Conservation (phyloP, 1,140 invertebrate genomes). For the Stegodyphus mimosarum region DNA sequence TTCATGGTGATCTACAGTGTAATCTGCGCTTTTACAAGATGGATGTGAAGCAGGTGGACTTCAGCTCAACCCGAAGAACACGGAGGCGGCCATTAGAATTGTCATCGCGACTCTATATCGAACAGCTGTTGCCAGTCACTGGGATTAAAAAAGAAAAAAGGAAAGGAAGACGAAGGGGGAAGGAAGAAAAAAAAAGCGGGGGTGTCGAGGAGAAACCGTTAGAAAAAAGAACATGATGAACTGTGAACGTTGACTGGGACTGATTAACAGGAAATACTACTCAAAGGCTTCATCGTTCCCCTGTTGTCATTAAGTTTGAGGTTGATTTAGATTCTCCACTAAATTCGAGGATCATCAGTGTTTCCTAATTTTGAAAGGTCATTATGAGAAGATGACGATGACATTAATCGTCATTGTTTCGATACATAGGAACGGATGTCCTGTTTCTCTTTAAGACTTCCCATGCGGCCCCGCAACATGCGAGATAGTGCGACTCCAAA, state of each 20-base stretch:
- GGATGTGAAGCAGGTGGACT: slow-evolving; percentile 57
- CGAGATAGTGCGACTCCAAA: no score
- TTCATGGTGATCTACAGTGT: no score
- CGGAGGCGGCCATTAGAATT: slow-evolving; percentile 57
- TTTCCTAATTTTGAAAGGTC: slow-evolving; percentile 58
- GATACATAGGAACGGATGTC: slow-evolving; percentile 50
- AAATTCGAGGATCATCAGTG: slow-evolving; percentile 44
- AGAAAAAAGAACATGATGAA: slow-evolving; percentile 43
- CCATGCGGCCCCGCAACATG: no score
- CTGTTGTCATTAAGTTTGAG: slow-evolving; percentile 49
- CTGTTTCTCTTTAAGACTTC: no score
- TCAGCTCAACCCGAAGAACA: slow-evolving; percentile 45
- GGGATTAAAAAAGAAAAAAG: slow-evolving; percentile 45
- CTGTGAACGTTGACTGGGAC: slow-evolving; percentile 46
- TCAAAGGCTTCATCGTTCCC: slow-evolving; percentile 30
- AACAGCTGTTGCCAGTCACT: slow-evolving; percentile 57
- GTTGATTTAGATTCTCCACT: slow-evolving; percentile 44
- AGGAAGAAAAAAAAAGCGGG: slow-evolving; percentile 35
- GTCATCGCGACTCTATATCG: slow-evolving; percentile 55
- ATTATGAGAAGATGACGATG: slow-evolving; percentile 38
- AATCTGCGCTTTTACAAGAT: slow-evolving; percentile 16
- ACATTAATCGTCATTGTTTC: slow-evolving; percentile 38
- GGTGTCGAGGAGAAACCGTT: slow-evolving; percentile 53
- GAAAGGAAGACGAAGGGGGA: slow-evolving; percentile 11
- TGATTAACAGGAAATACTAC: slow-evolving; percentile 61